Conservation (phyloP, 2,888 invertebrate species). For the Odontocolon sp. region DNA sequence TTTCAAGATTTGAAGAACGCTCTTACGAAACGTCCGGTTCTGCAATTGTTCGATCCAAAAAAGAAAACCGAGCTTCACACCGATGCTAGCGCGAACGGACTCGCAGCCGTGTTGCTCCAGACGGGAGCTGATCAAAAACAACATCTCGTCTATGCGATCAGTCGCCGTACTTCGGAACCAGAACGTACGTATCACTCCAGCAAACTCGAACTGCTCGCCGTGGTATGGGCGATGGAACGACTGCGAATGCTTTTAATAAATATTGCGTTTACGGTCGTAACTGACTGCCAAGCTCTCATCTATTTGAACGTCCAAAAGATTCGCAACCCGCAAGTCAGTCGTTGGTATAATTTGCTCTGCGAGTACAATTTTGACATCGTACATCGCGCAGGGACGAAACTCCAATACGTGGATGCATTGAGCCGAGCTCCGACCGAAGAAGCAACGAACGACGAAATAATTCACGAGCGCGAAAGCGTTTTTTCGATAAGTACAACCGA, state of each 20-base stretch:
- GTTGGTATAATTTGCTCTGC: background rate
- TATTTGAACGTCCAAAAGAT: background rate
- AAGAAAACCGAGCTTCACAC: conserved; percentile 32
- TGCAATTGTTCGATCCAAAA: conserved; percentile 8
- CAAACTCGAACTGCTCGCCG: background rate
- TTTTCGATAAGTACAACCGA: conserved; percentile 14
- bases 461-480: background rate
- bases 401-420: conserved; percentile 59
- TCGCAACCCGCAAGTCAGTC: background rate
- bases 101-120: conserved; percentile 47
- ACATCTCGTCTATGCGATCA: background rate
- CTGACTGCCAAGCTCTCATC: background rate
- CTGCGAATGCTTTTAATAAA: background rate
- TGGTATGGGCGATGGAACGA: conserved; percentile 4
- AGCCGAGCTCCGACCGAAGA: conserved; percentile 48
- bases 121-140: conserved; percentile 30
- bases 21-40: conserved; percentile 1
- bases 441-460: background rate
- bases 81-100: background rate
- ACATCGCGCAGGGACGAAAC: conserved; percentile 57
- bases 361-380: conserved; percentile 54
- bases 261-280: background rate
- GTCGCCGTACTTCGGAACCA: no score
- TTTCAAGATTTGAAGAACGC: conserved; percentile 9
- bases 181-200: no score